A percentile compares a stretch with the other conserved stretches of the same genome.
Conservation (phyloP, 2,888 invertebrate genomes). For the Pseudococcus jackbeardsleyi region DNA sequence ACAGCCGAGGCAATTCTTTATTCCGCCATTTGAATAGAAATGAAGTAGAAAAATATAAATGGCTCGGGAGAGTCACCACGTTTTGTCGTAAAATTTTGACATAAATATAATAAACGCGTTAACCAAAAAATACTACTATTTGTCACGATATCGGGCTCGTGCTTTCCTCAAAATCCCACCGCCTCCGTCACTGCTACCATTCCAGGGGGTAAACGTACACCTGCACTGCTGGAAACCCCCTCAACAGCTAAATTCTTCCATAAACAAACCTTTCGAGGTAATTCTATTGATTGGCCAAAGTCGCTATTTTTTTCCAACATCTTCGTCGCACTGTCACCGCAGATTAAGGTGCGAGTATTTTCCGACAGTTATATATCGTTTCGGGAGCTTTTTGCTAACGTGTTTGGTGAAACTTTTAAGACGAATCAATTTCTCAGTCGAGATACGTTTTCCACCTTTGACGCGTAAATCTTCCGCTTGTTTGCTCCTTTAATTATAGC, state of each 20-base stretch:
- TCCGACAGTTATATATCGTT: not conserved
- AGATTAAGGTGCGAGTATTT: not conserved
- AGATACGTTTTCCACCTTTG: constrained; percentile 25
- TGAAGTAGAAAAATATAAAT: constrained; percentile 18
- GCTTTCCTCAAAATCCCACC: not conserved
- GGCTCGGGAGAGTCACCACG: constrained; percentile 38
- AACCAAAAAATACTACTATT: constrained; percentile 56
- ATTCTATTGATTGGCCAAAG: not conserved
- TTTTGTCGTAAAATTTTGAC: constrained; percentile 59
- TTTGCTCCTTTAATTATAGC: constrained; percentile 30
- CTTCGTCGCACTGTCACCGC: not conserved
- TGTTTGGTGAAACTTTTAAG: not conserved
- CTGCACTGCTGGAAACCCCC: not conserved
- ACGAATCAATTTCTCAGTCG: constrained; percentile 3
- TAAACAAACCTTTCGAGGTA: not conserved
- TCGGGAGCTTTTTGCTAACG: not conserved
- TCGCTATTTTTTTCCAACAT: not conserved
- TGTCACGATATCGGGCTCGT: constrained; percentile 56
- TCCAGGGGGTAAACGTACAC: not conserved
- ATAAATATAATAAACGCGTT: constrained; percentile 45
- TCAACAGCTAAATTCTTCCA: constrained; percentile 10
- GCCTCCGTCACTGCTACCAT: not conserved
- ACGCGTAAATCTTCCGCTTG: constrained; percentile 38
- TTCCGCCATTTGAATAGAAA: constrained; percentile 36
- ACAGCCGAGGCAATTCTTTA: not conserved